Conservation (phyloP, 2,888 invertebrate species). For the Ctenicera cuprea region DNA sequence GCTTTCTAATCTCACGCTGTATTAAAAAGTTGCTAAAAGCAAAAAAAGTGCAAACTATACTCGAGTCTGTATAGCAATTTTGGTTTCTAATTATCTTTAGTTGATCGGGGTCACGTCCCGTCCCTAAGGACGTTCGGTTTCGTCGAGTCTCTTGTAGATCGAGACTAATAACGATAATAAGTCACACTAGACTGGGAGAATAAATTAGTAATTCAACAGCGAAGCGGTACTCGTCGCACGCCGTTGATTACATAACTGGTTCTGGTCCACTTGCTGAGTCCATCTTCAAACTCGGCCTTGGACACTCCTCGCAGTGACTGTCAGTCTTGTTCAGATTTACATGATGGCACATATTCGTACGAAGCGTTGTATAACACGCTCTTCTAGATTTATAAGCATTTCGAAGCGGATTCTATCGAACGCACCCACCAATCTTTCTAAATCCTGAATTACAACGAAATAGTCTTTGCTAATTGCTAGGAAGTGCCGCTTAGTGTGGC, state of each 20-base stretch:
- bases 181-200: constrained; percentile 37
- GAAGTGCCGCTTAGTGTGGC: constrained; percentile 23
- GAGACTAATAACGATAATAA: constrained; percentile 40
- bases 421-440: constrained; percentile 27
- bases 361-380: constrained; percentile 37
- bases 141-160: constrained; percentile 5
- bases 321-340: constrained; percentile 40
- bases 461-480: constrained; percentile 23
- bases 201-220: constrained; percentile 38
- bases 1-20: neutral
- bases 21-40: neutral
- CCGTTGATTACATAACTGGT: constrained; percentile 48
- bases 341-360: constrained; percentile 45
- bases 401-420: constrained; percentile 22
- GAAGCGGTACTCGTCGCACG: constrained; percentile 42
- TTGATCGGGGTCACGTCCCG: constrained; percentile 33
- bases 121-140: constrained; percentile 27
- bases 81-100: constrained; percentile 18
- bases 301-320: constrained; percentile 46
- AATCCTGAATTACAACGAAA: constrained; percentile 1
- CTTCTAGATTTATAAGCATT: constrained; percentile 40
- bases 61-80: constrained; percentile 12
- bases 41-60: neutral
- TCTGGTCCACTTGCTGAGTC: constrained; percentile 52
- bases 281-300: constrained; percentile 51